These are phyloP conservation scores for Diarsia brunnea DNA, from an alignment of 2,888 invertebrate species.

Conservation along the genomic window DNA sequence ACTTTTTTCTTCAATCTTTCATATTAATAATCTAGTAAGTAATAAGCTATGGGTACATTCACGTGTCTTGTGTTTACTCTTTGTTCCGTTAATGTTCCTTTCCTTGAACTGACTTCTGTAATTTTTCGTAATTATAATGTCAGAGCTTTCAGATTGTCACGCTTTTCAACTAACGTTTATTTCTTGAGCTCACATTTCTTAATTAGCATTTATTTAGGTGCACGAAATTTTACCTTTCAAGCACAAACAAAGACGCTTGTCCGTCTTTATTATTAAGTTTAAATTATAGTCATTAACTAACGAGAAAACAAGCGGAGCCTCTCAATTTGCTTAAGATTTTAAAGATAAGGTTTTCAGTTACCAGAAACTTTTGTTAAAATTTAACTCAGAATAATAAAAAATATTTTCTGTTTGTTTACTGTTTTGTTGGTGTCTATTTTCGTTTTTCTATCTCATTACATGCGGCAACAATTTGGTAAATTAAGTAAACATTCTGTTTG, in stretches of 20 bases:
- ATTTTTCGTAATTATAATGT: slow-evolving; percentile 74
- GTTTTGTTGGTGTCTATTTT: not conserved
- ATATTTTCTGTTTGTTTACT: slow-evolving; percentile 54
- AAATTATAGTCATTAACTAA: slow-evolving; percentile 88
- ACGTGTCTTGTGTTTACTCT: slow-evolving; percentile 20
- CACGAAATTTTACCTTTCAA: slow-evolving; percentile 86
- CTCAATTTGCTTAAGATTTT: slow-evolving; percentile 80
- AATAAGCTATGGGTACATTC: slow-evolving; percentile 16
- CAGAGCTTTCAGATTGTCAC: slow-evolving; percentile 75
- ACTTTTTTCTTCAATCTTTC: slow-evolving; percentile 39
- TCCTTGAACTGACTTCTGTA: slow-evolving; percentile 46
- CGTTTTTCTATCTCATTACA: not conserved
- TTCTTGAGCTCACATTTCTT: slow-evolving; percentile 83
- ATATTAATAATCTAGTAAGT: slow-evolving; percentile 45
- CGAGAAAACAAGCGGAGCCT: slow-evolving; percentile 81
- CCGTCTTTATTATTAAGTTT: slow-evolving; percentile 88
- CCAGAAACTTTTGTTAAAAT: slow-evolving; percentile 72
- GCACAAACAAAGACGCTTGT: slow-evolving; percentile 86
- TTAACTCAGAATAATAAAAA: slow-evolving; percentile 47
- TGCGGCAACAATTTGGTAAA: not conserved
- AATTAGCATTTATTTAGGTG: slow-evolving; percentile 85
- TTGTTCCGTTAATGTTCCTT: slow-evolving; percentile 33
- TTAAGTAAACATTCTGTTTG: not conserved
- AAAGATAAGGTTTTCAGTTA: slow-evolving; percentile 79
- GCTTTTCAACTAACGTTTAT: slow-evolving; percentile 77